A percentile compares a stretch with the other conserved stretches of the same genome.
Conservation (phyloP, 2,797 vertebrate genomes). For the Nyctalus aviator region DNA sequence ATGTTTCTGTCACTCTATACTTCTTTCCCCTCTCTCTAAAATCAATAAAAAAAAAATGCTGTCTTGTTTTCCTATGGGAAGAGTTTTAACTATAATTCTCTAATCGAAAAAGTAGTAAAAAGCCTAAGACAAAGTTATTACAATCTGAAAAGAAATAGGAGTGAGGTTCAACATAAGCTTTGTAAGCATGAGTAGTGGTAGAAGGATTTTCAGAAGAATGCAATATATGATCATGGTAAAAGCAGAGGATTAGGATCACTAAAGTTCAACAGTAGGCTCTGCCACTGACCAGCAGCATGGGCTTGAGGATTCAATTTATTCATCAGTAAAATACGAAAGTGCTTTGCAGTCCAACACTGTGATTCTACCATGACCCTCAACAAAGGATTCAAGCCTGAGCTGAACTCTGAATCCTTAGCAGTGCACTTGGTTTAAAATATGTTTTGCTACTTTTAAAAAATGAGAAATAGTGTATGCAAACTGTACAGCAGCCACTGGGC, state of each 20-base stretch:
- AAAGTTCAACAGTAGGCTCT: neutral
- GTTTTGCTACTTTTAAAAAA: constrained; percentile 66
- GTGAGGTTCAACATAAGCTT: constrained; percentile 6
- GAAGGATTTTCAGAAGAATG: constrained; percentile 20
- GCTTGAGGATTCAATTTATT: neutral
- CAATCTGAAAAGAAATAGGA: neutral
- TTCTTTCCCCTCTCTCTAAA: no score
- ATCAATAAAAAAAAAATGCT: neutral
- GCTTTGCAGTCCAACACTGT: neutral
- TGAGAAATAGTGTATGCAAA: constrained; percentile 50
- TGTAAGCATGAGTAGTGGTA: neutral
- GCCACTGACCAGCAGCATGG: neutral
- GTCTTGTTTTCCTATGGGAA: neutral
- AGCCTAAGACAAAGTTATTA: neutral
- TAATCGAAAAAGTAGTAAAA: neutral
- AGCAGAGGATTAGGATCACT: neutral
- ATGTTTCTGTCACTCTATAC: no score
- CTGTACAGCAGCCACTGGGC: constrained; percentile 19
- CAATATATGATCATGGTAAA: neutral
- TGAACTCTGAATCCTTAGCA: constrained; percentile 45
- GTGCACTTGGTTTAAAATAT: constrained; percentile 61
- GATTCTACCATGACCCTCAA: neutral
- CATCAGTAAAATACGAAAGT: neutral
- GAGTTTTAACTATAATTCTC: neutral
- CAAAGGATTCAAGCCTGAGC: constrained; percentile 20